Conservation (phyloP, 2,113 vertebrate genomes). For the Struthio camelus region DNA sequence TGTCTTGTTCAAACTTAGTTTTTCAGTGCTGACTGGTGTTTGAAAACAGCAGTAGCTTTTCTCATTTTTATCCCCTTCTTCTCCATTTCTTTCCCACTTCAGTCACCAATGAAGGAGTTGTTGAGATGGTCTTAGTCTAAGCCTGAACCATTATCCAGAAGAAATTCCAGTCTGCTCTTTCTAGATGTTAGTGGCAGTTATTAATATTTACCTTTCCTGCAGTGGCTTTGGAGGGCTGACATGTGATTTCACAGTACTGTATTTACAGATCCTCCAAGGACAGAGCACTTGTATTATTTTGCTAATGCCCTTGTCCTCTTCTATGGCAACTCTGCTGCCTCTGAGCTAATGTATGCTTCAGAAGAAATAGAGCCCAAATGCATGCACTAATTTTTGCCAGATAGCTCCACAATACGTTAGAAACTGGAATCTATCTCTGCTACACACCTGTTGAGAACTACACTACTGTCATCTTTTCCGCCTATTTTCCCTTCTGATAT, state of each 20-base stretch:
- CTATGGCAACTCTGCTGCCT: neutral
- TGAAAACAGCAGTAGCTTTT: neutral
- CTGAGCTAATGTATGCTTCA: neutral
- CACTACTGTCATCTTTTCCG: neutral
- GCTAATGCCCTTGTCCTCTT: neutral
- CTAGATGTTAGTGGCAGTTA: conserved; percentile 3
- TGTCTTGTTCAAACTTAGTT: neutral
- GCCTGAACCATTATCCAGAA: neutral
- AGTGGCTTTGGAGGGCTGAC: conserved; percentile 16
- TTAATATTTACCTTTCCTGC: conserved; percentile 25
- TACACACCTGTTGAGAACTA: neutral
- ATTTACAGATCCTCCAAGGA: conserved; percentile 29
- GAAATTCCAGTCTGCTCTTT: conserved; percentile 4
- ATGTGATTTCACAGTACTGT: neutral
- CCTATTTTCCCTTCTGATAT: neutral
- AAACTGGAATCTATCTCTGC: neutral
- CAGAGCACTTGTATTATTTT: conserved; percentile 2
- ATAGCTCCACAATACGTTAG: neutral
- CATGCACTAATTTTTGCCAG: conserved; percentile 12
- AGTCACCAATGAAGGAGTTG: neutral
- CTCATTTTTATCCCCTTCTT: neutral
- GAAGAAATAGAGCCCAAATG: neutral
- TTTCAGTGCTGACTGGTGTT: neutral
- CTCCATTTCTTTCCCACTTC: neutral
- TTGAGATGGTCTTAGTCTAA: neutral